phyloP scores from a whole-genome alignment of 2,113 vertebrate species.

The Colinus virginianus region DNA sequence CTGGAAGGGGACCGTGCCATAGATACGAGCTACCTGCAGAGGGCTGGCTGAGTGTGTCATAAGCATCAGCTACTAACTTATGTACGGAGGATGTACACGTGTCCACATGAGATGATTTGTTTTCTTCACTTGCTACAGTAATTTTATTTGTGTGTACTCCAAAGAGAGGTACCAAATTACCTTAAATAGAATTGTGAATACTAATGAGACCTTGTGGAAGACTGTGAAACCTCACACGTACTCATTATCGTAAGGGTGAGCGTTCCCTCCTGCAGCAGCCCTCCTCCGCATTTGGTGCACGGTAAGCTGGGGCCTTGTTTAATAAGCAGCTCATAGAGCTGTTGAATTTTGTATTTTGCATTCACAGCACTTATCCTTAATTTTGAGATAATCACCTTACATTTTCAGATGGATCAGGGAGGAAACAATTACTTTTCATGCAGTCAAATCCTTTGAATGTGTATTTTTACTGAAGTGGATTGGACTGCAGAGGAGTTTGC shows the following conservation, averaged over 20 bases:
- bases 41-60: neutral
- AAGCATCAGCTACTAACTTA: neutral
- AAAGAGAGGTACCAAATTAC: neutral
- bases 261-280: neutral
- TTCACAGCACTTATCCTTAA: constrained; percentile 26
- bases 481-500: neutral
- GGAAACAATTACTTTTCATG: constrained; percentile 3
- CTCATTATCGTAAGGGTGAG: neutral
- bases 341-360: neutral
- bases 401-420: neutral
- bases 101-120: neutral
- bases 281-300: neutral
- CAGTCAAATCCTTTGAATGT: neutral
- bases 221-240: neutral
- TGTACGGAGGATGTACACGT: neutral
- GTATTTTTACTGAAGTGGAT: neutral
- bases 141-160: neutral
- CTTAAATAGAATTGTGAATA: neutral
- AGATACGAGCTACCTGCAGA: neutral
- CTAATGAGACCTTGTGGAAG: neutral
- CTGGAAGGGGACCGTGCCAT: neutral
- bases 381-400: constrained; percentile 5
- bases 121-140: neutral
- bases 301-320: neutral
- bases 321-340: neutral